Conservation (phyloP, 23 tunicate genomes). For the Styela clava region DNA sequence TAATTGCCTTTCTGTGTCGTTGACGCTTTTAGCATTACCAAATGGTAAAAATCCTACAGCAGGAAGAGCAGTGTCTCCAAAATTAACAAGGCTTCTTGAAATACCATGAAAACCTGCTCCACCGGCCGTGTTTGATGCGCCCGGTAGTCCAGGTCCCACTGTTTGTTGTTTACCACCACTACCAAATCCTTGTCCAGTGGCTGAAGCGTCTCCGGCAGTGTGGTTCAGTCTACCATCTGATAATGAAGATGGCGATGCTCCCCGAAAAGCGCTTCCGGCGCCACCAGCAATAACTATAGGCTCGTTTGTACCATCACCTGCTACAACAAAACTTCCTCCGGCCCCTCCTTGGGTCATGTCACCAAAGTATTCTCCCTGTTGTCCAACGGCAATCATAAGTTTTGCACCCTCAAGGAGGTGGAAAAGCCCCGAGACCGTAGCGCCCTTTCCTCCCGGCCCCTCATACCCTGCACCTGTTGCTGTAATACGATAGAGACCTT, state of each 20-base stretch:
- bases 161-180: constrained; percentile 42
- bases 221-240: constrained; percentile 44
- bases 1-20: not conserved
- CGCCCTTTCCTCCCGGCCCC: constrained; percentile 82
- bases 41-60: constrained; percentile 65
- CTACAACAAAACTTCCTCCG: constrained; percentile 90
- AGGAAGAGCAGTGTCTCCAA: constrained; percentile 35
- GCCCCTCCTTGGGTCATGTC: constrained; percentile 71
- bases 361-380: constrained; percentile 47
- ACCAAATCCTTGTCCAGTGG: constrained; percentile 53
- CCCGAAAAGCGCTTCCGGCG: constrained; percentile 46
- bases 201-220: constrained; percentile 70
- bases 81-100: constrained; percentile 27
- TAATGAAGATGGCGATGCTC: not conserved
- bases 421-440: constrained; percentile 66
- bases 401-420: constrained; percentile 54
- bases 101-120: constrained; percentile 84
- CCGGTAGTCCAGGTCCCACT: constrained; percentile 47
- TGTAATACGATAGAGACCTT: constrained; percentile 72
- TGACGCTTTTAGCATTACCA: not conserved
- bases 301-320: constrained; percentile 18
- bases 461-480: constrained; percentile 94
- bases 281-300: constrained; percentile 84
- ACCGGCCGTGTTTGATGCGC: constrained; percentile 76
- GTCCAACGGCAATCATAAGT: constrained; percentile 81